Percentiles rank a stretch among this genome's conserved stretches.
phyloP scores from a whole-genome alignment of 2,113 vertebrate genomes.

The Cichladusa arquata region DNA sequence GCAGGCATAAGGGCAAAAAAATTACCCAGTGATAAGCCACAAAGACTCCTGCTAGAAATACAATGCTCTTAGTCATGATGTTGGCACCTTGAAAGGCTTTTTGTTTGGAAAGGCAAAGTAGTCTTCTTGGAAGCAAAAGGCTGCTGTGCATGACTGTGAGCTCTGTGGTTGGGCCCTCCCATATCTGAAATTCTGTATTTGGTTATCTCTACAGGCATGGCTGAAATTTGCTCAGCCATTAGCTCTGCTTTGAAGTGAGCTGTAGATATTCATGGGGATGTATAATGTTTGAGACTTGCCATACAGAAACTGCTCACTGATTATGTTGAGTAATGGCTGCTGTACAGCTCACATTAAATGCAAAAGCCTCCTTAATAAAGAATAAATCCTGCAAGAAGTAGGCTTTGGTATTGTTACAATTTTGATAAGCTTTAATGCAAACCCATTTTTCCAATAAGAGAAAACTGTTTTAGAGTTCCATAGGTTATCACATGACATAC shows the following conservation, averaged over 20 bases:
- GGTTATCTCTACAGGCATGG: neutral
- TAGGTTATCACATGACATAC: neutral
- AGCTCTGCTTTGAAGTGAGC: neutral
- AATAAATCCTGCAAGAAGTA: neutral
- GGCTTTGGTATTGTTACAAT: neutral
- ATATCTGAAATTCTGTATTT: neutral
- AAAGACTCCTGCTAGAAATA: neutral
- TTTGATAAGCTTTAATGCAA: neutral
- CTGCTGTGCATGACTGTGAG: neutral
- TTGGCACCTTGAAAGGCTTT: neutral
- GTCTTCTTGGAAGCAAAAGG: neutral
- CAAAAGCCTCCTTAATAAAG: neutral
- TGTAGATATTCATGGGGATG: neutral
- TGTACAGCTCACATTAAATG: neutral
- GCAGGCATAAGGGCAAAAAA: neutral
- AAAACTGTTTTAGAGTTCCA: neutral
- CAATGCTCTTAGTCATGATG: neutral
- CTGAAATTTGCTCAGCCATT: neutral
- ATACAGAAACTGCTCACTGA: neutral
- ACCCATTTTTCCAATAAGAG: neutral
- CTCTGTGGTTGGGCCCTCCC: neutral
- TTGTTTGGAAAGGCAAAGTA: neutral
- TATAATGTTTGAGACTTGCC: neutral
- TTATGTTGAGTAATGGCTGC: neutral
- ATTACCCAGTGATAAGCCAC: neutral